phyloP scores from a whole-genome alignment of 2,113 vertebrate species.

The Trematocara marginatum region DNA sequence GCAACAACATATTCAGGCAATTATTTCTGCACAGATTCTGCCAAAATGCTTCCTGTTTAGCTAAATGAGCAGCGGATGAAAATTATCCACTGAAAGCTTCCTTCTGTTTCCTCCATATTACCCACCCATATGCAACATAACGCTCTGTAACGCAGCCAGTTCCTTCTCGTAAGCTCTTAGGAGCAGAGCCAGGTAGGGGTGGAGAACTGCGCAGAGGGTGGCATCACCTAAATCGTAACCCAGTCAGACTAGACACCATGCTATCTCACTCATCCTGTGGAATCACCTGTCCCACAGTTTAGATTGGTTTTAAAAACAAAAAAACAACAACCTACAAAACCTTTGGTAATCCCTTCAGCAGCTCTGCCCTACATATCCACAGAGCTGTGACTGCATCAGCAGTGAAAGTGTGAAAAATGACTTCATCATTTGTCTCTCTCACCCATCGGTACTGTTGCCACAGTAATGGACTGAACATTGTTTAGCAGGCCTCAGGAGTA shows the following conservation, averaged over 20 bases:
- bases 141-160: neutral
- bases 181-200: neutral
- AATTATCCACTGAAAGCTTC: conserved; percentile 2
- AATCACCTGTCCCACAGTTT: neutral
- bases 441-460: neutral
- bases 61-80: conserved; percentile 11
- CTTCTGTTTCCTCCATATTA: conserved; percentile 8
- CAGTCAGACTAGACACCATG: neutral
- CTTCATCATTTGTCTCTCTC: conserved; percentile 14
- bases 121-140: neutral
- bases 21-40: conserved; percentile 1
- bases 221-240: neutral
- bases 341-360: conserved; percentile 36
- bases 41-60: neutral
- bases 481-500: neutral
- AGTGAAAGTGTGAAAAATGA: conserved; percentile 30
- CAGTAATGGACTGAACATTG: neutral
- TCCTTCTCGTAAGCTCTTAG: neutral
- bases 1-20: neutral
- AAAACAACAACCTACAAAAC: neutral
- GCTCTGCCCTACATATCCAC: conserved; percentile 36
- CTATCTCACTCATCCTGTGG: neutral
- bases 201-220: neutral
- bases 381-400: conserved; percentile 34
- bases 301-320: neutral